Evolutionary conservation across 2,888 invertebrate species (phyloP), one percentile per base, ranked within the genome.

Genomic region (Abrostola triplasia): DNA sequence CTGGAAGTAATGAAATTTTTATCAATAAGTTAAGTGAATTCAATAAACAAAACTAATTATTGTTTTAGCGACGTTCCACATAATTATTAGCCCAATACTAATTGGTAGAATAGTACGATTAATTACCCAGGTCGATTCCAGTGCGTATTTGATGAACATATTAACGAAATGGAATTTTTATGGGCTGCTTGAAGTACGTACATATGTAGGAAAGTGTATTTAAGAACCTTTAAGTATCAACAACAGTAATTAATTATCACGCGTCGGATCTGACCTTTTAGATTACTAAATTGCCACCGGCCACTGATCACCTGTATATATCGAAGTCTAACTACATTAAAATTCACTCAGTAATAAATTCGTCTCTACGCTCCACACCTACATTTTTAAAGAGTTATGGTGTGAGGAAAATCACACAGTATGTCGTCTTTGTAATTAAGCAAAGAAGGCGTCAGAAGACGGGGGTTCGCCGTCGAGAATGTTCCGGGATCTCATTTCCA

Each of bases 401-500:
- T 54, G 77, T 74, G 65, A 76, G 79, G 79, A 82, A 86, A 84
- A 84, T 86, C 82, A 85, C 84, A 84, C 82, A 84, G 84, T 88
- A 84, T 88, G 88, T 89, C 88, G 85, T 88, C 86, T 83, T 84
- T 84, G 91, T 92, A 93, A 93, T 93, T 93, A 93, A 92, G 90
- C 86, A 86, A 90, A 91, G 90, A 90, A 92, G 91, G 92, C 91
- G 91, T 87, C 88, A 86, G 87, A 89, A 90, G 90, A 88, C 85
- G 87, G 88, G 86, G 89, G 88, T 89, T 82, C 79, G 85, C 80
- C 86, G 84, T 79, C 84, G 87, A 88, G 89, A 90, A 91, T 91
- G 92, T 91, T 91, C 92, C 83, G 84, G 84, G 88, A 90, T 89
- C 93, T 94, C 92, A 93, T 94, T 93, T 94, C 91, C 92, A 94